A percentile compares a stretch with the other conserved stretches of the same genome.
Evolutionary conservation across 2,797 vertebrate genomes (phyloP).

Genomic region (Leptoclinus maculatus): DNA sequence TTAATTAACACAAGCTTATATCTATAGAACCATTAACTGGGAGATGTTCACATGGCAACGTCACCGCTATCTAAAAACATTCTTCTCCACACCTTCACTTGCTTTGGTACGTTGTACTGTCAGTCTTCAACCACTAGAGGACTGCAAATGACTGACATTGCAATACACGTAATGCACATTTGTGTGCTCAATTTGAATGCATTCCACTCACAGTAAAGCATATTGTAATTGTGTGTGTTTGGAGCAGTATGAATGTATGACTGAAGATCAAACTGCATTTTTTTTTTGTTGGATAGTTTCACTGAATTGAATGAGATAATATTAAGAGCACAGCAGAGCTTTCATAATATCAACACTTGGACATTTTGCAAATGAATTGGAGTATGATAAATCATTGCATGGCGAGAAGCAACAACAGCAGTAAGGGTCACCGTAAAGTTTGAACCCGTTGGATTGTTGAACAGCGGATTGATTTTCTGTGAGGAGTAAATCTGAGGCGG

Average conservation of each 20-base stretch:
- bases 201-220: neutral
- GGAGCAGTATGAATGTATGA: neutral
- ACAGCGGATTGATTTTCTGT: neutral
- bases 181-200: neutral
- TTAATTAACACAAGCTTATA: neutral
- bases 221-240: neutral
- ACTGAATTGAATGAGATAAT: neutral
- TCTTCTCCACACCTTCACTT: neutral
- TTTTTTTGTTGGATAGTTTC: neutral
- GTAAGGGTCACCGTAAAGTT: neutral
- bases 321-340: neutral
- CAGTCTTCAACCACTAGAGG: conserved; percentile 59
- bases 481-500: conserved; percentile 6
- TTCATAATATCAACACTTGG: neutral
- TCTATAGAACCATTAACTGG: neutral
- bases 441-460: neutral
- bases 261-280: neutral
- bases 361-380: neutral
- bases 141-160: conserved; percentile 32
- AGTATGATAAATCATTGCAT: neutral
- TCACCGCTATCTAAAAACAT: neutral
- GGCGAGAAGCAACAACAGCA: neutral
- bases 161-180: neutral
- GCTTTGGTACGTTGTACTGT: conserved; percentile 6
- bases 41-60: neutral